Conservation (phyloP, 2,113 vertebrate genomes). For the Leucosticte australis region DNA sequence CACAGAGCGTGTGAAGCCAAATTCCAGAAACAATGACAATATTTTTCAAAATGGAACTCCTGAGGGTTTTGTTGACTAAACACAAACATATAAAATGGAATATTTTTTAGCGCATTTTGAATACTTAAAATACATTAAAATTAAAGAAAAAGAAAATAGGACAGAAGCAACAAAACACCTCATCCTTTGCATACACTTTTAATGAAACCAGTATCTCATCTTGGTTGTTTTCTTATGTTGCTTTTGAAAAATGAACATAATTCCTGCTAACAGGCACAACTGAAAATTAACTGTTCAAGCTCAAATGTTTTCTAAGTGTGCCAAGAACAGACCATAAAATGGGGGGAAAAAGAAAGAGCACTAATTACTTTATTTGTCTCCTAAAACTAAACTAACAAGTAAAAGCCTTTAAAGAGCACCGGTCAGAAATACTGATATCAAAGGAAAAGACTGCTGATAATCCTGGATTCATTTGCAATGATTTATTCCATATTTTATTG, state of each 20-base stretch:
- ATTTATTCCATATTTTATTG: conserved; percentile 54
- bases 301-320: neutral
- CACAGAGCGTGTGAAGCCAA: neutral
- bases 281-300: conserved; percentile 15
- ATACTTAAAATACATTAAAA: neutral
- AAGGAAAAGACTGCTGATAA: conserved; percentile 22
- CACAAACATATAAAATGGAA: neutral
- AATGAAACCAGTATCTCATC: conserved; percentile 9
- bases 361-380: conserved; percentile 40
- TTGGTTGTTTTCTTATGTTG: neutral
- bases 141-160: no score
- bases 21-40: neutral
- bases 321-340: conserved; percentile 38
- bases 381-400: conserved; percentile 16
- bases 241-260: conserved; percentile 18
- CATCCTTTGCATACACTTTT: neutral
- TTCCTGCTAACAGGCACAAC: conserved; percentile 27
- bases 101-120: neutral
- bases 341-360: neutral
- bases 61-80: neutral
- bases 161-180: neutral
- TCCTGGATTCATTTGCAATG: conserved; percentile 2
- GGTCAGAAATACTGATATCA: conserved; percentile 29
- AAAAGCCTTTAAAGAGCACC: conserved; percentile 28
- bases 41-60: neutral